Evolutionary conservation across 2,888 invertebrate genomes (phyloP).

Genomic region (Adelognathus sp.): DNA sequence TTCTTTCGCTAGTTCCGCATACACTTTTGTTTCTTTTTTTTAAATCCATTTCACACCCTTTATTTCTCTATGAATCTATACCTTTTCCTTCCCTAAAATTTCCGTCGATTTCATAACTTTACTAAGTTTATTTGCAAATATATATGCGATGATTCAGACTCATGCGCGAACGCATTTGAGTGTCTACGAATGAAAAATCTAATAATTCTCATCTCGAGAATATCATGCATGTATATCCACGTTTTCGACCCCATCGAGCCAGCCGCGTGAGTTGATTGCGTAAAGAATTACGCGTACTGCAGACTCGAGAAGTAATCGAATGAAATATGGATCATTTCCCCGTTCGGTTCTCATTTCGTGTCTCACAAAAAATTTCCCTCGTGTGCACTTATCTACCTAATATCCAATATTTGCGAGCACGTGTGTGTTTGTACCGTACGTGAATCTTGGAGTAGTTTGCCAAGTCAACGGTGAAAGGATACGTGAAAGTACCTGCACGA

Average conservation of each 20-base stretch:
- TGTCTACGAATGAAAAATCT: too few species aligned
- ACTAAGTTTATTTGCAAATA: too few species aligned
- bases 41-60: not conserved
- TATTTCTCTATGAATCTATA: not conserved
- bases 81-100: too few species aligned
- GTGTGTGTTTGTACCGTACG: constrained; percentile 13
- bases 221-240: not conserved
- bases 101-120: too few species aligned
- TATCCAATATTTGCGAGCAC: constrained; percentile 3
- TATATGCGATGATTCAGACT: too few species aligned
- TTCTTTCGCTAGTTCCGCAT: constrained; percentile 22
- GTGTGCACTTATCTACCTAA: constrained; percentile 9
- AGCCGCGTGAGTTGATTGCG: not conserved
- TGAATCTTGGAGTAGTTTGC: constrained; percentile 22
- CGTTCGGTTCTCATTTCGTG: constrained; percentile 15
- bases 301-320: constrained; percentile 2
- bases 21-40: not conserved
- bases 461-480: constrained; percentile 64
- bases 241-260: not conserved
- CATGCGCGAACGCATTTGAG: too few species aligned
- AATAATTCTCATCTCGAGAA: not conserved
- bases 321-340: constrained; percentile 54
- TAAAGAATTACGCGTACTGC: not conserved
- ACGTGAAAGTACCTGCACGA: constrained; percentile 61
- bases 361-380: constrained; percentile 19